Percentiles rank a stretch among this genome's conserved stretches.
phyloP scores from a whole-genome alignment of 2,888 invertebrate species.

The Cryptocephalus primarius region DNA sequence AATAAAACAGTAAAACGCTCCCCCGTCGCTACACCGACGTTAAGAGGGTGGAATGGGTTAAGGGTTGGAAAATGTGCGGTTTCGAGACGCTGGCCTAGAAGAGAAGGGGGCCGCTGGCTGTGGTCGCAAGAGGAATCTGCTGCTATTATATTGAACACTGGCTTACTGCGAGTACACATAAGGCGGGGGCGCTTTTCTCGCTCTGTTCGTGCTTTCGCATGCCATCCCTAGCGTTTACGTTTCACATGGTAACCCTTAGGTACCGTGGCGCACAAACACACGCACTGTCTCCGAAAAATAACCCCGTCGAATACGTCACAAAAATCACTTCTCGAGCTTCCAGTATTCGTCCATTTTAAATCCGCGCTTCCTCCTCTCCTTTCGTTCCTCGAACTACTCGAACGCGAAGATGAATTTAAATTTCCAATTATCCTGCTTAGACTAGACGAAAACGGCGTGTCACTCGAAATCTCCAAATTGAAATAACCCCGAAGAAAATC shows the following conservation, averaged over 20 bases:
- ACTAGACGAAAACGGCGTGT: neutral
- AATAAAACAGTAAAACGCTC: slow-evolving; percentile 40
- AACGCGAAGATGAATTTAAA: neutral
- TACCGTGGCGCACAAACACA: neutral
- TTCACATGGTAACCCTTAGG: neutral
- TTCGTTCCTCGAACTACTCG: no score
- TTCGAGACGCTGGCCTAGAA: slow-evolving; percentile 38
- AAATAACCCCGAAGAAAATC: slow-evolving; percentile 10
- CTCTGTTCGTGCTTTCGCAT: slow-evolving; percentile 9
- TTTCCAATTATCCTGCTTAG: neutral
- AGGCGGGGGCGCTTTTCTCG: slow-evolving; percentile 4
- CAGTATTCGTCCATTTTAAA: no score
- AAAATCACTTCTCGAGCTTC: no score
- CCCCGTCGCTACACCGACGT: slow-evolving; percentile 30
- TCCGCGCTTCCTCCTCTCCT: no score
- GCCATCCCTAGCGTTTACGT: slow-evolving; percentile 4
- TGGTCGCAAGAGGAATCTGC: slow-evolving; percentile 38
- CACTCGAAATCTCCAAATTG: neutral
- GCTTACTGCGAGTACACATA: slow-evolving; percentile 24
- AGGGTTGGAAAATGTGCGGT: slow-evolving; percentile 34
- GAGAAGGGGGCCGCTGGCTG: slow-evolving; percentile 28
- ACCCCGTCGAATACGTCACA: no score
- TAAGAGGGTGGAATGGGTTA: slow-evolving; percentile 27
- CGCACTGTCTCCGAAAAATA: no score
- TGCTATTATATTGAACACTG: slow-evolving; percentile 40